Percentiles rank a stretch among this genome's conserved stretches.
Conservation (phyloP, 1,140 invertebrate genomes). For the Eubasilissa regina region DNA sequence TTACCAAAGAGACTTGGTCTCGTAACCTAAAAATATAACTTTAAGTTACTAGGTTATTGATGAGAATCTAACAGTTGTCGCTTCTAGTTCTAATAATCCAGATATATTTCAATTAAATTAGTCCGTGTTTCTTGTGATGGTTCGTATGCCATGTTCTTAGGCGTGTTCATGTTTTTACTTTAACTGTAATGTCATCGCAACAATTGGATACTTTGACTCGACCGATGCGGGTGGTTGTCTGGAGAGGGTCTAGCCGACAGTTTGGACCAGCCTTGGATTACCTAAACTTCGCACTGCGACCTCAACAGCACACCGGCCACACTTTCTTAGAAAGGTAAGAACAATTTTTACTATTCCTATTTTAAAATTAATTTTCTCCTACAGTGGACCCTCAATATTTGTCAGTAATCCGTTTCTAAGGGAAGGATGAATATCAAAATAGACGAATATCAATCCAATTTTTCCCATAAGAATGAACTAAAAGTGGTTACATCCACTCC, state of each 20-base stretch:
- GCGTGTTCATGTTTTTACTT: conserved; percentile 14
- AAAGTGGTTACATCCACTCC: too few relatives aligned
- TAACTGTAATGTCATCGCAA: conserved; percentile 20
- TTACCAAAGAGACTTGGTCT: conserved; percentile 75
- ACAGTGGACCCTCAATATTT: too few relatives aligned
- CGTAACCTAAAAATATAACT: conserved; percentile 66
- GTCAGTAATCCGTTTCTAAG: too few relatives aligned
- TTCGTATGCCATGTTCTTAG: conserved; percentile 45
- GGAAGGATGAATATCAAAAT: too few relatives aligned
- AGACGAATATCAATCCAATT: not conserved
- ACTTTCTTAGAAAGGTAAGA: conserved; percentile 57
- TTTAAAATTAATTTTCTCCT: too few relatives aligned
- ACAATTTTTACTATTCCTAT: not conserved
- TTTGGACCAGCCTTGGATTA: conserved; percentile 21
- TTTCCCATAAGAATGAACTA: not conserved
- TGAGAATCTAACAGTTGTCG: conserved; percentile 50
- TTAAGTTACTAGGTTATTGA: conserved; percentile 55
- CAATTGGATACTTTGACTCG: conserved; percentile 4
- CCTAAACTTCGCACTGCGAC: not conserved
- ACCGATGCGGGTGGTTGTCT: not conserved
- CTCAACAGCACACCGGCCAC: not conserved
- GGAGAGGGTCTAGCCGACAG: conserved; percentile 1
- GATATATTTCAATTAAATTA: conserved; percentile 49
- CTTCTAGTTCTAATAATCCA: conserved; percentile 54
- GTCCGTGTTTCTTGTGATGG: conserved; percentile 56